Conservation (phyloP, 1,140 invertebrate species). For the Drosophila arizonae region DNA sequence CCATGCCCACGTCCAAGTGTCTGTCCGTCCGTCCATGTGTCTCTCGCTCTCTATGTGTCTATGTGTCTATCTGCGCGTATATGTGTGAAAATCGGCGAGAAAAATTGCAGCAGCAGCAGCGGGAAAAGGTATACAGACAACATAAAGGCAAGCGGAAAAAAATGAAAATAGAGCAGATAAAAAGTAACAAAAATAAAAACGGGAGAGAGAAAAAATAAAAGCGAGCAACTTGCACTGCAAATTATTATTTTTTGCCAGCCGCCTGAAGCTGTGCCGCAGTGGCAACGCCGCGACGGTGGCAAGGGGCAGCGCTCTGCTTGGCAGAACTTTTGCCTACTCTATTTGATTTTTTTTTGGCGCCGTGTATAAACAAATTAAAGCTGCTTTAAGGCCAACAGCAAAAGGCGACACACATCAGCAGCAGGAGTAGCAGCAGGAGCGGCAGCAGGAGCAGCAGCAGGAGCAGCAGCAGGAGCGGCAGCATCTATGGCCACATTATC, state of each 20-base stretch:
- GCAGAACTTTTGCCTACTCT: background rate
- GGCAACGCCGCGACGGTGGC: background rate
- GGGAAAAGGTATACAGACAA: conserved; percentile 55
- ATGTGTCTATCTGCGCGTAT: conserved; percentile 35
- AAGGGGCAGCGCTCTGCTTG: background rate
- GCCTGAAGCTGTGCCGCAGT: conserved; percentile 17
- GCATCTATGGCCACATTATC: conserved; percentile 31
- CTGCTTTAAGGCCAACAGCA: conserved; percentile 30
- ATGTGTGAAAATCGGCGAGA: conserved; percentile 63
- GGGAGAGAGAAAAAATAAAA: conserved; percentile 30
- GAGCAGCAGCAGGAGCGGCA: background rate
- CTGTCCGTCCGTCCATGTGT: background rate
- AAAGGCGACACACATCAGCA: conserved; percentile 14
- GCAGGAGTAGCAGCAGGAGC: background rate
- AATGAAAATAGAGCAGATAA: conserved; percentile 49
- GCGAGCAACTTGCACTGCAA: conserved; percentile 66
- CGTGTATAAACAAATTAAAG: conserved; percentile 29
- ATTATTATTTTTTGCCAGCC: conserved; percentile 75
- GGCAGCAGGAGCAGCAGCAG: background rate
- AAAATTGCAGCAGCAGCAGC: conserved; percentile 57
- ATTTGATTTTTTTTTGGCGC: conserved; percentile 1
- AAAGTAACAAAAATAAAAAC: conserved; percentile 50
- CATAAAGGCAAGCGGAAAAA: conserved; percentile 45
- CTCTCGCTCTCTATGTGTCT: conserved; percentile 1
- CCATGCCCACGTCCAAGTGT: conserved; percentile 47